Conservation (phyloP, 2,113 vertebrate species). For the Semicossyphus pulcher region DNA sequence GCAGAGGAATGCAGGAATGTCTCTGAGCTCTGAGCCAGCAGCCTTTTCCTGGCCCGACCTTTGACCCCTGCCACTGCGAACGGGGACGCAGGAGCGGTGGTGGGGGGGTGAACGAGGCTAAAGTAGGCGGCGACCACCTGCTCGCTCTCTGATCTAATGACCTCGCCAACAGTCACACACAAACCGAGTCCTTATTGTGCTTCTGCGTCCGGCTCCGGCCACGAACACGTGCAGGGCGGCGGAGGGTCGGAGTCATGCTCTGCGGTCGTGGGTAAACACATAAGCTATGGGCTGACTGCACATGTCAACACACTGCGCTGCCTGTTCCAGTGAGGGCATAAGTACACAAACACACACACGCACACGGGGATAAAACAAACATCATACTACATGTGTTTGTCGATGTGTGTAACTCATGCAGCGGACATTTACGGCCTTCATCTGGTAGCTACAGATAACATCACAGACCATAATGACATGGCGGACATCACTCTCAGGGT, state of each 20-base stretch:
- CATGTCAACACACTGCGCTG: conserved; percentile 62
- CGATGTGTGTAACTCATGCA: not conserved
- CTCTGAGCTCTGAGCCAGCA: conserved; percentile 58
- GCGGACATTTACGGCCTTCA: conserved; percentile 23
- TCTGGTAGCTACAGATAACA: conserved; percentile 30
- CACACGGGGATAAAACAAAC: conserved; percentile 15
- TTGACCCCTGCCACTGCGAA: conserved; percentile 58
- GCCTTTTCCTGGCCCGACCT: conserved; percentile 73
- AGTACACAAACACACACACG: conserved; percentile 44
- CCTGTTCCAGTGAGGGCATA: conserved; percentile 21
- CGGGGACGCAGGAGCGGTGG: not conserved
- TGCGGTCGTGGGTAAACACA: conserved; percentile 64
- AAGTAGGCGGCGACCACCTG: conserved; percentile 68
- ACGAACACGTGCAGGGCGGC: conserved; percentile 7
- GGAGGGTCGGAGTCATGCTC: conserved; percentile 47
- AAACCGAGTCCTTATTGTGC: not conserved
- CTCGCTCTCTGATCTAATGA: conserved; percentile 71
- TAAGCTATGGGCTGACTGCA: conserved; percentile 51
- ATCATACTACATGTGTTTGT: not conserved
- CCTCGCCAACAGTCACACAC: conserved; percentile 35
- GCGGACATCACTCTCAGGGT: too few relatives aligned
- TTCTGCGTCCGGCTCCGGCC: not conserved
- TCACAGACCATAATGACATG: not conserved
- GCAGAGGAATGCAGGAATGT: conserved; percentile 76
- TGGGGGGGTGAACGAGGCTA: conserved; percentile 8